phyloP scores from a whole-genome alignment of 2,888 invertebrate genomes.

The Catocala nupta region DNA sequence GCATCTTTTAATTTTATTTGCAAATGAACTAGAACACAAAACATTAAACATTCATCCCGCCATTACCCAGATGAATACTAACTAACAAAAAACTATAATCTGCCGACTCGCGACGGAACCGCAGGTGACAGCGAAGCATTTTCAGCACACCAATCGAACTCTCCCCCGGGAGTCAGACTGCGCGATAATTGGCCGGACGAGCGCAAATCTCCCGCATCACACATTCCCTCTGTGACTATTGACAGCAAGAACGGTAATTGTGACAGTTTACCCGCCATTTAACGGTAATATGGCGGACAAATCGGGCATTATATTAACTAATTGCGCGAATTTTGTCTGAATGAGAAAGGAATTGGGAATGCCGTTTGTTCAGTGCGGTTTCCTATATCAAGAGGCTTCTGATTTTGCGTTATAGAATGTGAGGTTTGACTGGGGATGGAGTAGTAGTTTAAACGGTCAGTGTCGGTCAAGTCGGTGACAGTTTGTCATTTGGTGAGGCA shows the following conservation, averaged over 20 bases:
- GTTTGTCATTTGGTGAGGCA: too few species aligned
- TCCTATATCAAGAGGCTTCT: not conserved
- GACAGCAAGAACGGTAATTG: conserved; percentile 43
- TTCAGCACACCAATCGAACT: conserved; percentile 38
- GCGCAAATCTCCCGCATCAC: conserved; percentile 43
- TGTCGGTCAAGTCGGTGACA: too few species aligned
- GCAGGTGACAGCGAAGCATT: conserved; percentile 33
- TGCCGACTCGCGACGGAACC: not conserved
- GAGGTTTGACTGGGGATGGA: too few species aligned
- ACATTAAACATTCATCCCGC: not conserved
- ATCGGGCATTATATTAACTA: conserved; percentile 42
- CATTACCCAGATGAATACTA: conserved; percentile 1
- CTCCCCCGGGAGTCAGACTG: conserved; percentile 33
- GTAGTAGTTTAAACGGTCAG: too few species aligned
- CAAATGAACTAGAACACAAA: not conserved
- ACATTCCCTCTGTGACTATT: conserved; percentile 50
- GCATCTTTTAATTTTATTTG: not conserved
- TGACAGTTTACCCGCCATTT: conserved; percentile 47
- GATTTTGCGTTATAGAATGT: too few species aligned
- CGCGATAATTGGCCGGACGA: conserved; percentile 46
- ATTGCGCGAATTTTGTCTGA: conserved; percentile 34
- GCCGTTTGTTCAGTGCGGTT: conserved; percentile 14
- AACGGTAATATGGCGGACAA: conserved; percentile 37
- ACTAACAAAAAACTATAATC: conserved; percentile 11
- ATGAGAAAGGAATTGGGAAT: conserved; percentile 25